Evolutionary conservation across 2,797 vertebrate genomes (phyloP).

Genomic region (Xenops minutus): DNA sequence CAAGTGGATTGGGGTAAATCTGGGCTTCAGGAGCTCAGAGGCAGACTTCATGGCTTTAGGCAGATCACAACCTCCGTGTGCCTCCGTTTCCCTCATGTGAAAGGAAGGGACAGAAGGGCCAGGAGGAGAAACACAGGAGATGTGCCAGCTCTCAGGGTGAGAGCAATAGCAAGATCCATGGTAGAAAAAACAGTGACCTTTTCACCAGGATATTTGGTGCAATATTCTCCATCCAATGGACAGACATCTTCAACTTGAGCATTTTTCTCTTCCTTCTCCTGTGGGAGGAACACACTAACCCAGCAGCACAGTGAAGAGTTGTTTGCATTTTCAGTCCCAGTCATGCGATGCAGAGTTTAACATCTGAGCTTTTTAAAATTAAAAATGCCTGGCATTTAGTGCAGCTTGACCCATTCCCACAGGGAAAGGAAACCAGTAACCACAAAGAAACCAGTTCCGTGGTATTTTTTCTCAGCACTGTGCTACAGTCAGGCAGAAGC

Average conservation of each 20-base stretch:
- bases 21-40: not conserved
- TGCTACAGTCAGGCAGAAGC: not conserved
- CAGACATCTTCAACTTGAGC: fast-evolving
- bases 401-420: not conserved
- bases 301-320: fast-evolving
- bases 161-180: not conserved
- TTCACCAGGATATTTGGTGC: not conserved
- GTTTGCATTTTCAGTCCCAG: not conserved
- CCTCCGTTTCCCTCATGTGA: not conserved
- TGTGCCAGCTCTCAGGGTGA: not conserved
- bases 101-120: not conserved
- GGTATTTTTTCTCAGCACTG: not conserved
- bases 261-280: not conserved
- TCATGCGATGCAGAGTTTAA: not conserved
- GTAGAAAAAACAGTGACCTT: not conserved
- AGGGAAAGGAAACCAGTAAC: not conserved
- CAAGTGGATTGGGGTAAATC: not conserved
- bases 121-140: not conserved
- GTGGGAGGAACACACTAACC: fast-evolving
- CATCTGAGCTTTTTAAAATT: not conserved
- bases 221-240: fast-evolving
- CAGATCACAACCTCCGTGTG: not conserved
- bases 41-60: not conserved
- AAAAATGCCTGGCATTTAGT: not conserved
- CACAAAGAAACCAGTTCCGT: not conserved